These are phyloP conservation scores for Morpho achilles DNA, from an alignment of 2,888 invertebrate species.

Conservation along the genomic window DNA sequence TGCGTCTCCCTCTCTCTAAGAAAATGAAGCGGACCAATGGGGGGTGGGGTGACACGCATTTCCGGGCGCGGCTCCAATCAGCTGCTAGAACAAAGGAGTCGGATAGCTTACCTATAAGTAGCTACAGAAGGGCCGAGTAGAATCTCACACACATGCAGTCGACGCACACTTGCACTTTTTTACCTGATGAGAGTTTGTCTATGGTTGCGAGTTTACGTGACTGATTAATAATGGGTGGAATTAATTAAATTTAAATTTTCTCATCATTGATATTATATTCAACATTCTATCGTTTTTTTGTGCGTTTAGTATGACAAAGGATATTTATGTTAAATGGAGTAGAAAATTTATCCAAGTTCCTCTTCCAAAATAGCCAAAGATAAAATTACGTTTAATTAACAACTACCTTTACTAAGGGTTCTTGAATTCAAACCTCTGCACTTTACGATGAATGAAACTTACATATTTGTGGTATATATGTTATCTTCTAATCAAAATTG, in stretches of 20 bases:
- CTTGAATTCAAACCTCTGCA: no score
- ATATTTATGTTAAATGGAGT: no score
- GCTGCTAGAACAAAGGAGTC: constrained; percentile 80
- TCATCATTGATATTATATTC: no score
- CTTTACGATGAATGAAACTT: no score
- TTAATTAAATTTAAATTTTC: constrained; percentile 9
- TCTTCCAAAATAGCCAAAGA: no score
- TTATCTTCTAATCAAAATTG: no score
- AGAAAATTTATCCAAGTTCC: no score
- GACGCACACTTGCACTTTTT: constrained; percentile 56
- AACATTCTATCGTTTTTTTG: no score
- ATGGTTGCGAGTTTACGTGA: constrained; percentile 61
- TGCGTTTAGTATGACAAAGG: no score
- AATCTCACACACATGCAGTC: constrained; percentile 56
- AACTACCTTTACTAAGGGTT: no score
- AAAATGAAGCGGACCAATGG: constrained; percentile 79
- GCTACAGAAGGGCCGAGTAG: constrained; percentile 67
- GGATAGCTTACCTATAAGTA: constrained; percentile 76
- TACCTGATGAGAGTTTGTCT: constrained; percentile 64
- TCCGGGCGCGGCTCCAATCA: constrained; percentile 79
- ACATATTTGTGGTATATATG: no score
- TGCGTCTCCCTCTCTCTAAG: constrained; percentile 77
- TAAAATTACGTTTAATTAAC: no score
- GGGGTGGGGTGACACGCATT: constrained; percentile 79
- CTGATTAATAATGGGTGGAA: constrained; percentile 53